Percentiles rank a stretch among this genome's conserved stretches.
Conservation (phyloP, 2,888 invertebrate species). For the Rhabditophanes sp. region DNA sequence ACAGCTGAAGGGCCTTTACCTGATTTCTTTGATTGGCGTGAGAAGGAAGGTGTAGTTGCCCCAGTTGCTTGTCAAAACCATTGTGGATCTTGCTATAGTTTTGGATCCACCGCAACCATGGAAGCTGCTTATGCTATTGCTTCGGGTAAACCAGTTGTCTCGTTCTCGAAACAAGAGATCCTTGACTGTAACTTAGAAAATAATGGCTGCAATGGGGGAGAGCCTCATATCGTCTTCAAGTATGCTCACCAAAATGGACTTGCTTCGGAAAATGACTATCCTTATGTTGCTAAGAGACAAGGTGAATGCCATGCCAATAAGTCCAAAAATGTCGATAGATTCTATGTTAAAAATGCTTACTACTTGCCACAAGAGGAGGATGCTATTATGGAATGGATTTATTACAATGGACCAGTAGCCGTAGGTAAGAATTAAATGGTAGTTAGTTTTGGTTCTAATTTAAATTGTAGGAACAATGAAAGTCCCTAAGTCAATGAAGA, state of each 20-base stretch:
- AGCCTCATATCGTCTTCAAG: constrained; percentile 48
- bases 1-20: no score
- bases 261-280: constrained; percentile 70
- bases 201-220: constrained; percentile 47
- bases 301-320: constrained; percentile 23
- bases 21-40: constrained; percentile 38
- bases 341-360: constrained; percentile 36
- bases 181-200: constrained; percentile 44
- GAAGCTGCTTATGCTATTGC: constrained; percentile 37
- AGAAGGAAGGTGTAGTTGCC: constrained; percentile 35
- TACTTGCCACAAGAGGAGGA: constrained; percentile 38
- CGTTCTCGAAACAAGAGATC: constrained; percentile 34
- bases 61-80: constrained; percentile 24
- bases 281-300: constrained; percentile 57
- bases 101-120: constrained; percentile 41
- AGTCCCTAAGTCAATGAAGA: constrained; percentile 34
- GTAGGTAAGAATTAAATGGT: no score
- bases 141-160: constrained; percentile 21
- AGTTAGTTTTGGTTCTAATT: no score
- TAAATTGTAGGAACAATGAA: no score
- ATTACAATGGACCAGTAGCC: constrained; percentile 42
- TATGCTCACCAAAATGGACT: constrained; percentile 49
- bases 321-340: constrained; percentile 29
- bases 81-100: constrained; percentile 43
- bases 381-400: constrained; percentile 40